Evolutionary conservation across 2,113 vertebrate genomes (phyloP).

Genomic region (Cyanistes caeruleus): DNA sequence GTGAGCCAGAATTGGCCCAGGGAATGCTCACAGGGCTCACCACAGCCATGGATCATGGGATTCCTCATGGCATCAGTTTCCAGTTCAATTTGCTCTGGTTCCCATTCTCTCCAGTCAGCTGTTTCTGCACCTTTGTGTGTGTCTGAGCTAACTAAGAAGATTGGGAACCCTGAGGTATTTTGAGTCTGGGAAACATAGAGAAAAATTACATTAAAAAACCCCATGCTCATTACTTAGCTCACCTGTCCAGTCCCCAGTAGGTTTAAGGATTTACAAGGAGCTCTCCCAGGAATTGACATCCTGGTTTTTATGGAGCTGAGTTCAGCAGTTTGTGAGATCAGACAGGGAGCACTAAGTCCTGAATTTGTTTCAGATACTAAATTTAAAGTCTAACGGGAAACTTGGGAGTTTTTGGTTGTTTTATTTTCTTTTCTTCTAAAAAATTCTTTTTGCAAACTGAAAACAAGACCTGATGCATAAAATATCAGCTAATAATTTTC

Average conservation of each 20-base stretch:
- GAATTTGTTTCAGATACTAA: slow-evolving; percentile 30
- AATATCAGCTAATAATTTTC: neutral
- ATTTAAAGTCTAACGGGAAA: slow-evolving; percentile 22
- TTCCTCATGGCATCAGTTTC: neutral
- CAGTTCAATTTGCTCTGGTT: neutral
- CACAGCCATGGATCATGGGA: neutral
- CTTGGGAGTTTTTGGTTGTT: neutral
- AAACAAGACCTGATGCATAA: neutral
- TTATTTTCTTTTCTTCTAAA: neutral
- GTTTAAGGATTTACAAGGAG: slow-evolving; percentile 32
- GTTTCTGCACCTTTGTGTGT: neutral
- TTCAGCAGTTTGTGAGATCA: slow-evolving; percentile 39
- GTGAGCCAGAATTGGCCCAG: neutral
- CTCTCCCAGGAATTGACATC: neutral
- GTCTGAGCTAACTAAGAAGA: neutral
- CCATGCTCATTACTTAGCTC: neutral
- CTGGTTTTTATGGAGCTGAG: slow-evolving; percentile 16
- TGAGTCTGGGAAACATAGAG: neutral
- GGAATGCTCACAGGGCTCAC: neutral
- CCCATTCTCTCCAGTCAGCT: neutral
- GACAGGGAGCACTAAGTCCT: neutral
- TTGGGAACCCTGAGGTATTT: neutral
- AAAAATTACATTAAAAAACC: neutral
- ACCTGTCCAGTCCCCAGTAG: neutral
- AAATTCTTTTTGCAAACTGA: neutral